These are phyloP conservation scores for Lacerta viridis DNA, from an alignment of 2,797 vertebrate genomes.

Conservation along the genomic window DNA sequence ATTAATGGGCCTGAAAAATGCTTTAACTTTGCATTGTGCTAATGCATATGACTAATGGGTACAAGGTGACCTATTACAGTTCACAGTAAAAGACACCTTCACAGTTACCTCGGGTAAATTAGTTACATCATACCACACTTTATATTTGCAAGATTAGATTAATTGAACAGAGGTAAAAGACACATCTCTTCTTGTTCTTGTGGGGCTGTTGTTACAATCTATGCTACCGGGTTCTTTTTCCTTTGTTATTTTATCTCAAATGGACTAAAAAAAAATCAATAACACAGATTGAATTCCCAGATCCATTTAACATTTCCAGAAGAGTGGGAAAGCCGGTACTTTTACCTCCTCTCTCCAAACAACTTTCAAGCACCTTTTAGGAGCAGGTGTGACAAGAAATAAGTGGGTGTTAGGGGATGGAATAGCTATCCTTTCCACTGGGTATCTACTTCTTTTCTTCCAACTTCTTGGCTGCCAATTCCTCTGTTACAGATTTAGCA, in stretches of 20 bases:
- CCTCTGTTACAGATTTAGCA: too few relatives aligned
- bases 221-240: background rate
- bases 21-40: background rate
- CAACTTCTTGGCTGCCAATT: background rate
- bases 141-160: slow-evolving; percentile 19
- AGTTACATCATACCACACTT: background rate
- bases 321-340: background rate
- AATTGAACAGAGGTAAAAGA: slow-evolving; percentile 8
- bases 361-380: background rate
- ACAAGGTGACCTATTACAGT: slow-evolving; percentile 22
- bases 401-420: background rate
- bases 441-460: background rate
- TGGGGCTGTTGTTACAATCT: too few relatives aligned
- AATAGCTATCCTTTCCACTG: too few relatives aligned
- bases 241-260: background rate
- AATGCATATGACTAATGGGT: slow-evolving; percentile 7
- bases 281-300: background rate
- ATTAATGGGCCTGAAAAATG: background rate
- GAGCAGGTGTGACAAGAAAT: background rate
- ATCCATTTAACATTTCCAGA: background rate
- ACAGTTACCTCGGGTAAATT: background rate
- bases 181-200: background rate
- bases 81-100: background rate
- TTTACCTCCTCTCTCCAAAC: background rate
- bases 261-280: background rate